Conservation (phyloP, 2,888 invertebrate genomes). For the Craniophora ligustri region DNA sequence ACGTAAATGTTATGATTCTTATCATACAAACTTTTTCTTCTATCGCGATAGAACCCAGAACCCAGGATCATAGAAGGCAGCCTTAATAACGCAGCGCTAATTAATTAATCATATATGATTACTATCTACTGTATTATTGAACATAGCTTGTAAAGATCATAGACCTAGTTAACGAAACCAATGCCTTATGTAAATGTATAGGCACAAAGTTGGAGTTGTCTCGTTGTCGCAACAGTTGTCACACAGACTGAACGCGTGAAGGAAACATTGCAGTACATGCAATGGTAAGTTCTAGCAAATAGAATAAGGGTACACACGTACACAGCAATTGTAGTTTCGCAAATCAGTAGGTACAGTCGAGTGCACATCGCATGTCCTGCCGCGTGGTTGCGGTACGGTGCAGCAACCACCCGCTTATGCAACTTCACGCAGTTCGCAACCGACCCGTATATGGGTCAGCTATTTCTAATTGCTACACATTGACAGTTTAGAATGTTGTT, state of each 20-base stretch:
- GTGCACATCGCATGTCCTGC: slow-evolving; percentile 76
- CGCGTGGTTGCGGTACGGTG: slow-evolving; percentile 36
- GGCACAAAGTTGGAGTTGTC: too few species aligned
- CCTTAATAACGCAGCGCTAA: too few species aligned
- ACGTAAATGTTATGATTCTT: too few species aligned
- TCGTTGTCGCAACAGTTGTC: background rate
- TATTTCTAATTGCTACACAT: slow-evolving; percentile 36
- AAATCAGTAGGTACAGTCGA: slow-evolving; percentile 70
- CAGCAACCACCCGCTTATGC: slow-evolving; percentile 63
- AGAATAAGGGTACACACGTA: background rate
- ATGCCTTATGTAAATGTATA: too few species aligned
- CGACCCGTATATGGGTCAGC: slow-evolving; percentile 68
- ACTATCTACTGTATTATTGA: too few species aligned
- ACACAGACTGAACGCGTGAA: background rate
- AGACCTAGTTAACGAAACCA: too few species aligned
- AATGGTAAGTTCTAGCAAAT: background rate
- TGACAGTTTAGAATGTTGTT: slow-evolving; percentile 43
- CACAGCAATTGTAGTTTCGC: slow-evolving; percentile 57
- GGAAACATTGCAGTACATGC: background rate
- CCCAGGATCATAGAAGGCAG: too few species aligned
- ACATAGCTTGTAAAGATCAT: too few species aligned
- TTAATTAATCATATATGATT: too few species aligned
- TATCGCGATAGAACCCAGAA: too few species aligned
- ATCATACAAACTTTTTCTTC: too few species aligned
- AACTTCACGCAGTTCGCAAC: slow-evolving; percentile 76